Evolutionary conservation across 2,888 invertebrate species (phyloP), one percentile per base, ranked within the genome.

Genomic region (Macrosiphum euphorbiae): DNA sequence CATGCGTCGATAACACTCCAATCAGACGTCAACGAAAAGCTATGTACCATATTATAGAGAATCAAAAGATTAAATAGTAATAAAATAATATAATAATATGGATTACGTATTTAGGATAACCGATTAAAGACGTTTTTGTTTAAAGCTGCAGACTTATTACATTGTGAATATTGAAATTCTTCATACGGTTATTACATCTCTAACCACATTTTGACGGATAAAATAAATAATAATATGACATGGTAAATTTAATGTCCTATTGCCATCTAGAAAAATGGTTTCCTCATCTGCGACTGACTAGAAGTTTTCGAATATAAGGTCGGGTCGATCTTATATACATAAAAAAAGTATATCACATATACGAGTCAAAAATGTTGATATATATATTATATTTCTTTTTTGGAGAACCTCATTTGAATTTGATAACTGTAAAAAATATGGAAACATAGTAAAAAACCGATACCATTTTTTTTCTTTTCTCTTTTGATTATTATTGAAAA

Each of bases 401-500:
- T 26, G 5, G 4, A 13, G 85, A 47, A 86, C 41, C 58, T 26
- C 26, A 44, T 91, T 86, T 61, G n/a, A 47, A 58, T 86, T 86
- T 13, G 35, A 50, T 61, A 61, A n/a, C 28, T 13, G 86, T 13
- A 16, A 90, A 58, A 16, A 28, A 47, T 58, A 91, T 44, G 11
- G 26, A 61, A 61, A 47, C 35, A 61, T 58, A 28, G 3, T 52
- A 41, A 24, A 55, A 55, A 86, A 91, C 55, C 86, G 20, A n/a
- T 50, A n/a, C 44, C 35, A 0, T 16, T 52, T 84, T 84, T 41
- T 47, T 87, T 92, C 8, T 61, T 61, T n/a, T 28, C 44, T 26
- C 41, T 50, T 41, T 28, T 26, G 50, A 67, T 88, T 92, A 88
- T 52, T 88, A 92, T 88, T 88, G 88, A 88, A 92, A 92, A 92